Evolutionary conservation across 2,797 vertebrate species (phyloP).

Genomic region (Megalops cyprinoides): DNA sequence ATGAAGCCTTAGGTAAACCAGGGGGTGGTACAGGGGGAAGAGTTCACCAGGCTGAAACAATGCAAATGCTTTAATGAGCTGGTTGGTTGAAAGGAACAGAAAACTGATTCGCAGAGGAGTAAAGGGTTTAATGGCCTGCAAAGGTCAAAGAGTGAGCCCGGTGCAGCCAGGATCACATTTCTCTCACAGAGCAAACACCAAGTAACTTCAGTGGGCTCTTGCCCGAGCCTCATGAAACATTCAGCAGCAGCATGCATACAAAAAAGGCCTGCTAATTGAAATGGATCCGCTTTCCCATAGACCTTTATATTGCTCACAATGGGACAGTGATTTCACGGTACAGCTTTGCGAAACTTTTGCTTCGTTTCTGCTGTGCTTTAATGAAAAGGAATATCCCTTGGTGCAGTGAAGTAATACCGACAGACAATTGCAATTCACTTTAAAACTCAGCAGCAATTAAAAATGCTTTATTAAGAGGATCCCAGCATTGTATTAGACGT

Average conservation of each 20-base stretch:
- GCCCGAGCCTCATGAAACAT: conserved; percentile 54
- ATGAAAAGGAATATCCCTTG: neutral
- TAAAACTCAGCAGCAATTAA: neutral
- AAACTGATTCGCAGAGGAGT: conserved; percentile 62
- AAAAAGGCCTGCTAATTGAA: conserved; percentile 42
- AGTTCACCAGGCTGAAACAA: conserved; percentile 26
- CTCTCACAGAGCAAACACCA: conserved; percentile 46
- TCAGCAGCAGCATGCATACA: conserved; percentile 44
- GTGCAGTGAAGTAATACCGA: neutral
- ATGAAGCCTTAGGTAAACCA: no score
- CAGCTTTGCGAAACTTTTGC: conserved; percentile 2
- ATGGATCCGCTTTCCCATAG: conserved; percentile 44
- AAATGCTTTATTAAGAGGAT: neutral
- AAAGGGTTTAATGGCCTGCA: conserved; percentile 60
- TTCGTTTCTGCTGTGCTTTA: neutral
- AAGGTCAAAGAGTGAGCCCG: conserved; percentile 54
- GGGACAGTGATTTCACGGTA: conserved; percentile 44
- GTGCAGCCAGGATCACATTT: conserved; percentile 61
- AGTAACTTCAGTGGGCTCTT: conserved; percentile 53
- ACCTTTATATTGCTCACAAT: conserved; percentile 39
- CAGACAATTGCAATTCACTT: neutral
- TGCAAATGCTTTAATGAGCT: conserved; percentile 38
- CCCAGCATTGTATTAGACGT: no score
- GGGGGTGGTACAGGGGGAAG: neutral
- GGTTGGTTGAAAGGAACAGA: conserved; percentile 58